A percentile compares a stretch with the other conserved stretches of the same genome.
Evolutionary conservation across 2,888 invertebrate genomes (phyloP).

Genomic region (Leptinotarsa tumamoca): DNA sequence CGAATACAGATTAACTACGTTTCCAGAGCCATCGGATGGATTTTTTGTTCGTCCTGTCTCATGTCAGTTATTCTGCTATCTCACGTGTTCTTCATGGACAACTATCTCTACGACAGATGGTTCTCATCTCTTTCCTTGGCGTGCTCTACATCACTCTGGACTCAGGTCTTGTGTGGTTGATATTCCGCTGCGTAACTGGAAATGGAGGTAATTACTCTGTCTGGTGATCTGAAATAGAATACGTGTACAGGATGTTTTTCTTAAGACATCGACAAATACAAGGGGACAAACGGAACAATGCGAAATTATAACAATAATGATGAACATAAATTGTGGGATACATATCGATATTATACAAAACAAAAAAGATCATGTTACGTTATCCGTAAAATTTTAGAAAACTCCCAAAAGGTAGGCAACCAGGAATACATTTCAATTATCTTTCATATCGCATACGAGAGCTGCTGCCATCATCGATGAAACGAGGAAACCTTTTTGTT

Average conservation of each 20-base stretch:
- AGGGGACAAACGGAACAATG: no score
- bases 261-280: no score
- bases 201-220: conserved; percentile 64
- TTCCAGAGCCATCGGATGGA: conserved; percentile 52
- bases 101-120: conserved; percentile 59
- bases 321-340: no score
- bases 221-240: neutral
- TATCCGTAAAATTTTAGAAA: no score
- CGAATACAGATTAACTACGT: conserved; percentile 52
- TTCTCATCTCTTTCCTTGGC: conserved; percentile 65
- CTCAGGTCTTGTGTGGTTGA: conserved; percentile 67
- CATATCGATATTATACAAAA: no score
- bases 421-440: no score
- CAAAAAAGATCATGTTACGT: no score
- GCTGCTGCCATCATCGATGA: no score
- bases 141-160: conserved; percentile 67
- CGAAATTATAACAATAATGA: no score
- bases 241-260: neutral
- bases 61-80: conserved; percentile 55
- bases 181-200: conserved; percentile 68
- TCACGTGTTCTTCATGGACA: conserved; percentile 57
- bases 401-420: no score
- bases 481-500: no score
- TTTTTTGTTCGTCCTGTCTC: conserved; percentile 50
- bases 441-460: no score